Base-by-base conservation (phyloP, 1,140 invertebrate genomes). In the Procambarus clarkii region DNA sequence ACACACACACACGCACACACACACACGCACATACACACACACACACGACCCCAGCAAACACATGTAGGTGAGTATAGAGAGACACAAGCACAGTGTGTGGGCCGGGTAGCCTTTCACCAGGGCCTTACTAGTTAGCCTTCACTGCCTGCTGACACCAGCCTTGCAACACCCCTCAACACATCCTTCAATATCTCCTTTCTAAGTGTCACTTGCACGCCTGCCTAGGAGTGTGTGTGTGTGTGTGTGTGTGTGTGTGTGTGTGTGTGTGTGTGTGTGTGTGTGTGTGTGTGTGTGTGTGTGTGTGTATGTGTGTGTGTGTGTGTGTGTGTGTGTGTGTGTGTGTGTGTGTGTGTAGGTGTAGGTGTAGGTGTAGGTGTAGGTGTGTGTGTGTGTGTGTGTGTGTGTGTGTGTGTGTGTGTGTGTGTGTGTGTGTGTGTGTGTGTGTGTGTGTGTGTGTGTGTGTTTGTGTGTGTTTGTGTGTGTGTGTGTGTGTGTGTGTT, bases 381-480 rank as follows among this genome's bases (percentile, higher is more conserved):
- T 74, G 71, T n/a, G 71, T 74, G 71, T 74, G 34, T 21, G 21
- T 34, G 21, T 74, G 71, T 74, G 71, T 74, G 71, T 74, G 71
- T 74, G 71, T 74, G 71, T 74, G 71, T 74, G 71, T 74, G 71
- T 74, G 71, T 74, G 71, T 74, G 71, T 74, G 71, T 74, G 71
- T 74, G 71, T 74, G 71, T 74, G 71, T 74, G 71, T 74, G 71
- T 74, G 71, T 74, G 71, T 74, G 71, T 74, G 71, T 74, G 71
- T 74, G 71, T 74, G 71, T 74, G 71, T 74, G 71, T 74, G 71
- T 74, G 71, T 74, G 71, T 74, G 71, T 74, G 71, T 74, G 50
- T 54, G 50, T 54, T 3, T 54, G 50, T 54, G 50, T n/a, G n/a
- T n/a, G n/a, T n/a, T n/a, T n/a, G n/a, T n/a, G n/a, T n/a, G n/a